Evolutionary conservation across 2,888 invertebrate genomes (phyloP).

Genomic region (Cataglyphis albicans): DNA sequence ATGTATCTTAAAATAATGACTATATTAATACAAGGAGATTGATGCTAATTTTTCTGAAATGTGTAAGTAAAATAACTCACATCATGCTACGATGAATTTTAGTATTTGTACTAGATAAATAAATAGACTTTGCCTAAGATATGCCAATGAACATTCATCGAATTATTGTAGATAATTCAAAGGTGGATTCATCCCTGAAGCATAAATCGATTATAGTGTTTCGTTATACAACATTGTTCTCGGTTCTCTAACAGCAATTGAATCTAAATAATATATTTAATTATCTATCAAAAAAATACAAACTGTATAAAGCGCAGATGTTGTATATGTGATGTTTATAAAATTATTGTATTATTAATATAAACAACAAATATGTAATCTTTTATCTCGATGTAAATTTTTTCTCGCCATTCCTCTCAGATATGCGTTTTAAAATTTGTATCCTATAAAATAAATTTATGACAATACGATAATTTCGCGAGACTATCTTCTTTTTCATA

Average conservation of each 20-base stretch:
- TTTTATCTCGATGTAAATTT: background rate
- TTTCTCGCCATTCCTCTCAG: background rate
- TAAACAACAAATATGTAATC: background rate
- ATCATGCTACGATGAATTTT: background rate
- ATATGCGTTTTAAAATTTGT: background rate
- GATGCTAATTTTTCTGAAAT: background rate
- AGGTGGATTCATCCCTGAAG: conserved; percentile 9
- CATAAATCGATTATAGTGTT: conserved; percentile 35
- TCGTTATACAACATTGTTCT: background rate
- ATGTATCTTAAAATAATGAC: background rate
- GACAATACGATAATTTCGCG: background rate
- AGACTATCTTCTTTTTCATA: background rate
- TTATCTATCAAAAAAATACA: background rate
- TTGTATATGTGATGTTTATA: background rate
- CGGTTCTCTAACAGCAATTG: background rate
- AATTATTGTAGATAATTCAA: conserved; percentile 1
- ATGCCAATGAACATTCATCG: conserved; percentile 31
- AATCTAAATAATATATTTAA: background rate
- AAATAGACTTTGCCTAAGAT: background rate
- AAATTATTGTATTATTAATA: background rate
- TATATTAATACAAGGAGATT: background rate
- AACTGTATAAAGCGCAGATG: background rate
- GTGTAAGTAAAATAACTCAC: background rate
- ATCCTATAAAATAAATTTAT: conserved; percentile 4
- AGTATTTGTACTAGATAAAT: background rate